These are phyloP conservation scores for Gymnothorax reevesii DNA, from an alignment of 2,797 vertebrate genomes.

Conservation along the genomic window DNA sequence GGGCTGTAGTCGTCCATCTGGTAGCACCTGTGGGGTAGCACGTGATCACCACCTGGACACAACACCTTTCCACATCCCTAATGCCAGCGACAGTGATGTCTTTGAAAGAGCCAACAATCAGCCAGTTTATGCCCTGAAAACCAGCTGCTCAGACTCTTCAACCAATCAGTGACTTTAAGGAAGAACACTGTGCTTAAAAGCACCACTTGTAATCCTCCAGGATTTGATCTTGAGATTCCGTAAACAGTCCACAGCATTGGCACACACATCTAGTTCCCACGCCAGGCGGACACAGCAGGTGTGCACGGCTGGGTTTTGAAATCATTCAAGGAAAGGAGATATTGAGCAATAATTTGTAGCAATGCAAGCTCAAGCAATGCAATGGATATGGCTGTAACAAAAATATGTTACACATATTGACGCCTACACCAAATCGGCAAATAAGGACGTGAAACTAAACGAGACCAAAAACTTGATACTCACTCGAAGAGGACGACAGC, in stretches of 20 bases:
- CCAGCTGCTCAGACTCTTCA: background rate
- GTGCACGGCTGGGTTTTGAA: background rate
- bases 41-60: constrained; percentile 25
- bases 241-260: background rate
- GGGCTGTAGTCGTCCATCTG: constrained; percentile 97
- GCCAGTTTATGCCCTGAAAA: background rate
- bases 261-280: background rate
- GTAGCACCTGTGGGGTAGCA: constrained; percentile 79
- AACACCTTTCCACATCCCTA: background rate
- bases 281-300: background rate
- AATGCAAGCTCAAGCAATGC: background rate
- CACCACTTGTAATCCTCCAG: background rate
- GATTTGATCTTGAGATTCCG: background rate
- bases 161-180: background rate
- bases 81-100: background rate
- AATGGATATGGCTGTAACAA: background rate
- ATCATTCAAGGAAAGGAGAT: background rate
- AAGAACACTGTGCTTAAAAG: background rate
- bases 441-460: background rate
- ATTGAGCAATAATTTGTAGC: constrained; percentile 15
- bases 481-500: constrained; percentile 96
- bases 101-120: background rate
- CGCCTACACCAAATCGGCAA: background rate
- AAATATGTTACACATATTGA: background rate
- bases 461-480: constrained; percentile 60